Percentiles rank a stretch among this genome's conserved stretches.
Conservation (phyloP, 1,140 invertebrate species). For the Himalopsyche phryganea region DNA sequence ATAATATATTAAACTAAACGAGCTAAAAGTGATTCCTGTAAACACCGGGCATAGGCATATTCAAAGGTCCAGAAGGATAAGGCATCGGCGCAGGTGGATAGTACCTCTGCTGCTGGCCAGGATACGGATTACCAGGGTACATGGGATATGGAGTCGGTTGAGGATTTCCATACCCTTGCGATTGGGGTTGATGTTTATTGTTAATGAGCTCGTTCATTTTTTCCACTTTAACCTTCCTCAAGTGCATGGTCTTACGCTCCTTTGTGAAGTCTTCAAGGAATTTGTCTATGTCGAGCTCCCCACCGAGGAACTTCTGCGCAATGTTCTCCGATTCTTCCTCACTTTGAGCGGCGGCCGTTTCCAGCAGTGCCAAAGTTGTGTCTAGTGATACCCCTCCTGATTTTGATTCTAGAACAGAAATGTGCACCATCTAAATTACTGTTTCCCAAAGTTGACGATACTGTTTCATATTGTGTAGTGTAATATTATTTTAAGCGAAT, state of each 20-base stretch:
- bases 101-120: not conserved
- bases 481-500: no score
- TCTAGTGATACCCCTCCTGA: constrained; percentile 70
- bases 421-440: no score
- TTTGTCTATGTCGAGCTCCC: constrained; percentile 69
- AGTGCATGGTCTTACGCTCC: constrained; percentile 71
- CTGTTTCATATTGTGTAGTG: no score
- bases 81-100: constrained; percentile 44
- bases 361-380: constrained; percentile 75
- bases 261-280: constrained; percentile 76
- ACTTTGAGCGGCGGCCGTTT: constrained; percentile 79
- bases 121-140: no score
- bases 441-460: no score
- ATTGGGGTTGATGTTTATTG: constrained; percentile 34
- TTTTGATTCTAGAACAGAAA: constrained; percentile 59
- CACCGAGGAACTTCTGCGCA: constrained; percentile 72
- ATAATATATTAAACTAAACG: no score
- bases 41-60: constrained; percentile 59
- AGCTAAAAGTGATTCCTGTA: constrained; percentile 49
- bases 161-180: constrained; percentile 29
- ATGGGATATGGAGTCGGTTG: constrained; percentile 13
- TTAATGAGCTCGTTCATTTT: constrained; percentile 78
- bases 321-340: constrained; percentile 84
- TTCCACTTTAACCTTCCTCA: constrained; percentile 79
- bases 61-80: constrained; percentile 55